phyloP scores from a whole-genome alignment of 2,113 vertebrate species.

The Podarcis raffonei region DNA sequence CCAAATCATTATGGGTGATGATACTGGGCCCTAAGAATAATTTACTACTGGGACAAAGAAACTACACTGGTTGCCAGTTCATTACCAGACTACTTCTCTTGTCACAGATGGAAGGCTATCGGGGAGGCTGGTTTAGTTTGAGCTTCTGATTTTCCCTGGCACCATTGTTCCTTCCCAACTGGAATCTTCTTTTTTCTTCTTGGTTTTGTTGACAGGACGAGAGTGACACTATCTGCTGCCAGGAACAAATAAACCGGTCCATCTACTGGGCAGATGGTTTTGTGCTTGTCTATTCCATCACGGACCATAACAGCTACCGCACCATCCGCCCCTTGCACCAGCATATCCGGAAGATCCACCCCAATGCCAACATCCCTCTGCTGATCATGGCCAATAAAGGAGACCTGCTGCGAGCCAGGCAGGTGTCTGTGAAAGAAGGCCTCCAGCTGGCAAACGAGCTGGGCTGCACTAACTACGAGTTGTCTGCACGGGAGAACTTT shows the following conservation, averaged over 20 bases:
- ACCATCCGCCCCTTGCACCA: constrained; percentile 88
- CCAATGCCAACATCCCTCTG: constrained; percentile 88
- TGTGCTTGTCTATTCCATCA: constrained; percentile 91
- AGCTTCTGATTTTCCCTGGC: background rate
- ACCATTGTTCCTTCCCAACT: background rate
- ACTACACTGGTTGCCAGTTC: too few species aligned
- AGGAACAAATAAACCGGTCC: constrained; percentile 89
- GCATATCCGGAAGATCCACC: constrained; percentile 89
- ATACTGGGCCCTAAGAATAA: too few species aligned
- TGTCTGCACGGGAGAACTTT: constrained; percentile 89
- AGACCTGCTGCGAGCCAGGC: constrained; percentile 87
- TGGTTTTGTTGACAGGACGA: constrained; percentile 76
- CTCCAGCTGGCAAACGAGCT: constrained; percentile 84
- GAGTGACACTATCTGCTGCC: constrained; percentile 82
- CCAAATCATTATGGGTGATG: too few species aligned
- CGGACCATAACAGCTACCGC: constrained; percentile 87
- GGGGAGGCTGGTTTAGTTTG: background rate
- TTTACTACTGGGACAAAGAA: too few species aligned
- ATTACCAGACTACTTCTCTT: background rate
- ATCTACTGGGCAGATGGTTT: constrained; percentile 96
- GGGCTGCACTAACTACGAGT: constrained; percentile 84
- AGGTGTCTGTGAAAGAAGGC: constrained; percentile 86
- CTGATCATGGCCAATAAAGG: constrained; percentile 92
- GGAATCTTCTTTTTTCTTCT: background rate
- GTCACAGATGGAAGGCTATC: background rate